Conservation (phyloP, 2,888 invertebrate species). For the Pheosia tremula region DNA sequence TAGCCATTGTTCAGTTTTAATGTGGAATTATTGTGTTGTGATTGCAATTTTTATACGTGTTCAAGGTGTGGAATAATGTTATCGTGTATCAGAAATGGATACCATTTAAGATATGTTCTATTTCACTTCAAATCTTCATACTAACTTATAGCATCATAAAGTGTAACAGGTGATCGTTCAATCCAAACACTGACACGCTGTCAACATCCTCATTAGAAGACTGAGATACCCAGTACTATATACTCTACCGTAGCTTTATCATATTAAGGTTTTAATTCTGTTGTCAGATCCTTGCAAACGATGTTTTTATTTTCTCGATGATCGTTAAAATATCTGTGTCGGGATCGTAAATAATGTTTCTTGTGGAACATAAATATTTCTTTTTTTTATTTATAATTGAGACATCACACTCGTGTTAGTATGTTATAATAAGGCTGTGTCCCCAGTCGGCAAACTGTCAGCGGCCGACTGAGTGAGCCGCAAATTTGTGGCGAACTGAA, state of each 20-base stretch:
- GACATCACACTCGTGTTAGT: no score
- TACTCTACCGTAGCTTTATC: conserved; percentile 11
- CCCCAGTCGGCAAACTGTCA: no score
- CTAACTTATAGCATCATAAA: background rate
- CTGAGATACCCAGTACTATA: conserved; percentile 15
- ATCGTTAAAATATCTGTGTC: background rate
- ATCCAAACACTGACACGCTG: conserved; percentile 10
- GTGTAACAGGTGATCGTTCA: conserved; percentile 14
- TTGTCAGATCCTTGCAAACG: background rate
- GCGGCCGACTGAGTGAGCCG: no score
- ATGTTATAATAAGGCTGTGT: no score
- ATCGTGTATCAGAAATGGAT: background rate
- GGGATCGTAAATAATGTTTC: background rate
- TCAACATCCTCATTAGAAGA: conserved; percentile 19
- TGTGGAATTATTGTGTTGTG: background rate
- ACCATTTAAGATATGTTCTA: background rate
- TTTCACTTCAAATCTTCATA: background rate
- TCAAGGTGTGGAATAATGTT: background rate
- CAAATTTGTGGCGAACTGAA: no score
- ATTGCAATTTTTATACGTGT: no score
- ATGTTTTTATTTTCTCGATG: background rate
- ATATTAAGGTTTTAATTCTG: background rate
- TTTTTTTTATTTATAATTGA: no score
- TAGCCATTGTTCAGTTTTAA: background rate
- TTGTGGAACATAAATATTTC: background rate